Percentiles rank a stretch among this genome's conserved stretches.
Conservation (phyloP, 2,113 vertebrate genomes). For the Zootoca vivipara region DNA sequence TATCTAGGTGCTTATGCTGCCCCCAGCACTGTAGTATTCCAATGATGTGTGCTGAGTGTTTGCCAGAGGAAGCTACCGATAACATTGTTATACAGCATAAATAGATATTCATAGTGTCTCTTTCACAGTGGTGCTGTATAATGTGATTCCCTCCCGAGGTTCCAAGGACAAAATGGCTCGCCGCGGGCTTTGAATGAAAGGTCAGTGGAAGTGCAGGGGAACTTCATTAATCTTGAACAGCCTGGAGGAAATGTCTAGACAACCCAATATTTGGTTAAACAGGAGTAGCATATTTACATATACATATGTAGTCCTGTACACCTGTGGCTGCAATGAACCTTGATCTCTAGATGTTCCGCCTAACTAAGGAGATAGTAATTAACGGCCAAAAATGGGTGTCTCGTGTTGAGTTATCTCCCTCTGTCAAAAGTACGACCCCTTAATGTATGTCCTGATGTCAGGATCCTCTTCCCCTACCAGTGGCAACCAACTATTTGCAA, state of each 20-base stretch:
- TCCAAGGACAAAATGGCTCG: conserved; percentile 5
- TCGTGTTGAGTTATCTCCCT: not conserved
- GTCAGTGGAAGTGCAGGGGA: conserved; percentile 28
- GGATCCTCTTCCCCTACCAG: not conserved
- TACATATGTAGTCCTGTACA: no score
- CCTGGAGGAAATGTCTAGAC: not conserved
- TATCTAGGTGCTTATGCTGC: not conserved
- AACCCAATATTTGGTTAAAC: not conserved
- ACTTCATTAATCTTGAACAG: not conserved
- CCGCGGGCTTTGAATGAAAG: conserved; percentile 23
- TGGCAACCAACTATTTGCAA: not conserved
- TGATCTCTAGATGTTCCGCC: not conserved
- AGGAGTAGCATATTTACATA: not conserved
- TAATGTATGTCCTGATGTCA: not conserved
- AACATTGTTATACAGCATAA: conserved; percentile 15
- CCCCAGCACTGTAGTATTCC: conserved; percentile 11
- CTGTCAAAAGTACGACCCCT: not conserved
- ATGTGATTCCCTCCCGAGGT: conserved; percentile 17
- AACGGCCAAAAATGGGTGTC: not conserved
- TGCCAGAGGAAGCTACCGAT: conserved; percentile 21
- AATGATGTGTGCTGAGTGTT: fast-evolving
- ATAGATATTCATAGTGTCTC: not conserved
- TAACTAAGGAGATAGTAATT: not conserved
- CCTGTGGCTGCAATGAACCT: not conserved
- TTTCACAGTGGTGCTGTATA: not conserved